phyloP scores from a whole-genome alignment of 1,140 invertebrate genomes.

The Catajapyx aquilonaris region DNA sequence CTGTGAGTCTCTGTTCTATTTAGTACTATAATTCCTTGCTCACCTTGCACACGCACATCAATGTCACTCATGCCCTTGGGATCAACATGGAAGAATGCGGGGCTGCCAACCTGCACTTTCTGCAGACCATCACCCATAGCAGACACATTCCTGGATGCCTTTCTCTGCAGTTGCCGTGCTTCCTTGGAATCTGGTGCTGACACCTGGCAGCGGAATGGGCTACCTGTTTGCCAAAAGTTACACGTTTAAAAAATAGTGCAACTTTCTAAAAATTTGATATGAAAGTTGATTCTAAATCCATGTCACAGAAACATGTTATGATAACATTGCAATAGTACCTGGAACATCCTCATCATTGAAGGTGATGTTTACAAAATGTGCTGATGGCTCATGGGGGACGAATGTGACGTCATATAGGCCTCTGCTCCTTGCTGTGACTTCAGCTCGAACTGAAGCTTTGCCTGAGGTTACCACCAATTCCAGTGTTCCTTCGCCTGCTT shows the following conservation, averaged over 20 bases:
- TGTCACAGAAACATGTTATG: background rate
- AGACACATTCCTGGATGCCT: slow-evolving; percentile 12
- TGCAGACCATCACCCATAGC: slow-evolving; percentile 28
- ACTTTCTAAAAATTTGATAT: slow-evolving; percentile 1
- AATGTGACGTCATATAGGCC: slow-evolving; percentile 94
- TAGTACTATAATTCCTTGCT: background rate
- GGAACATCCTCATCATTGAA: slow-evolving; percentile 89
- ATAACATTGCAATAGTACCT: slow-evolving; percentile 27
- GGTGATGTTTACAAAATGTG: slow-evolving; percentile 87
- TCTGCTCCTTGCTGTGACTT: slow-evolving; percentile 66
- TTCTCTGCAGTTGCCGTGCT: slow-evolving; percentile 13
- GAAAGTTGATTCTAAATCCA: too few relatives aligned
- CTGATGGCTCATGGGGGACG: slow-evolving; percentile 66
- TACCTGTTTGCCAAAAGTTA: too few relatives aligned
- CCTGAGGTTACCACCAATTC: slow-evolving; percentile 84
- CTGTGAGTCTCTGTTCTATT: slow-evolving; percentile 8
- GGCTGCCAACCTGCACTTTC: slow-evolving; percentile 29
- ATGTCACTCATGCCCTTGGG: slow-evolving; percentile 24
- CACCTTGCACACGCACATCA: slow-evolving; percentile 24
- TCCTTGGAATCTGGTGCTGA: slow-evolving; percentile 21
- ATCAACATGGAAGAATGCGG: slow-evolving; percentile 35
- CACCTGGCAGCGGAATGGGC: slow-evolving; percentile 58
- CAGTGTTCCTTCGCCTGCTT: slow-evolving; percentile 85
- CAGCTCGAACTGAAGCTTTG: slow-evolving; percentile 35
- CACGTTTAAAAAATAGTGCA: too few relatives aligned